Base-by-base conservation (phyloP, 2,113 vertebrate genomes). In the Apteryx owenii region DNA sequence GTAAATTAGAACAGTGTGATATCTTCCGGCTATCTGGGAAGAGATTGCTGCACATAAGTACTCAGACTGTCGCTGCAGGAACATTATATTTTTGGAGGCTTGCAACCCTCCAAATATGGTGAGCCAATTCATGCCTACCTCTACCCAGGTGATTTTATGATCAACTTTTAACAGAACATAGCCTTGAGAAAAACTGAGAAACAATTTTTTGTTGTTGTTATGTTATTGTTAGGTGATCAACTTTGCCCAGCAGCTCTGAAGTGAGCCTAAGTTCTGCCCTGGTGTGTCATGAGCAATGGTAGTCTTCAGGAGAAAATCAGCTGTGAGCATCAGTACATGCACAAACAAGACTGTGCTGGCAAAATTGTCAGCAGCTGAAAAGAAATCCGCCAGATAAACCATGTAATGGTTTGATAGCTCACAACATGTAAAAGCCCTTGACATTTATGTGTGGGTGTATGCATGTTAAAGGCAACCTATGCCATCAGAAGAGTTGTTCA, bases 261-360 rank as follows among this genome's bases (percentile, higher is more conserved):
- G 53, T 33, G 8, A 3, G n/a, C 28, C 19, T 14, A 21, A 2
- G 0, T 4, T 12, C 48, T 36, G 25, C 6, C 44, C 22, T 9
- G 14, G 54, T 3, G 26, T 2, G 29, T 15, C 0, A 3, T 6
- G 21, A 29, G 72, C 21, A 0, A 8, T 1, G 75, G 1, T 11
- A 48, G 22, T 5, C 44, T 53, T 36, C 18, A 1, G 15, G 29
- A 87, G 65, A 28, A 15, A 2, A 21, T 28, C 0, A 2, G 48
- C 20, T 7, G 28, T 13, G 11, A 29, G 9, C 2, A 0, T 3
- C 31, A 8, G 38, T 33, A 9, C 7, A 0, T 0, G 2, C 8
- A 12, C 29, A 9, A 2, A 1, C 6, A 23, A 5, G 22, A 2
- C 18, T 10, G 38, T 11, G 36, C 40, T 65, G 75, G 28, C 14